A percentile compares a stretch with the other conserved stretches of the same genome.
Evolutionary conservation across 2,888 invertebrate genomes (phyloP).

Genomic region (Cryptocheilus praepositus): DNA sequence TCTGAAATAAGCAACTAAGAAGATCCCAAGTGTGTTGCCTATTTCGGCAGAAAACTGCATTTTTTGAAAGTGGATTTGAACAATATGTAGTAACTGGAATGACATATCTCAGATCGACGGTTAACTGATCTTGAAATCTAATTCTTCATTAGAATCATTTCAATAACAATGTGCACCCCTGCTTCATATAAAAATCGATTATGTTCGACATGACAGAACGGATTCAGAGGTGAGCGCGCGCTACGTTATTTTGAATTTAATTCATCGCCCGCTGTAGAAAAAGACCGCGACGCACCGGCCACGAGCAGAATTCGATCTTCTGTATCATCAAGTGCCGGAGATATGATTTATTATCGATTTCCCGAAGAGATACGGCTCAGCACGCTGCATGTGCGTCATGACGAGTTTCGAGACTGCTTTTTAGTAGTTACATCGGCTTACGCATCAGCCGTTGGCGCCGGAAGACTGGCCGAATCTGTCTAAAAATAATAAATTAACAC

Average conservation of each 20-base stretch:
- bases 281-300: constrained; percentile 9
- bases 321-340: constrained; percentile 24
- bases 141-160: neutral
- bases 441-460: too few species aligned
- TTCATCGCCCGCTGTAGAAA: too few species aligned
- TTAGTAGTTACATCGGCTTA: too few species aligned
- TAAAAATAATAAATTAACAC: too few species aligned
- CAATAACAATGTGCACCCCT: neutral
- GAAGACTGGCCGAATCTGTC: too few species aligned
- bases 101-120: too few species aligned
- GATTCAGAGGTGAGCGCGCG: neutral
- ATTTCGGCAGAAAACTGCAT: too few species aligned
- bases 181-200: neutral
- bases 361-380: constrained; percentile 32
- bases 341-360: constrained; percentile 52
- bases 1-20: too few species aligned
- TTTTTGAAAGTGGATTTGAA: too few species aligned
- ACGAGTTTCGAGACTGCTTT: neutral
- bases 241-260: neutral
- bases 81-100: too few species aligned
- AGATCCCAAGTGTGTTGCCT: too few species aligned
- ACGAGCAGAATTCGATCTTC: too few species aligned
- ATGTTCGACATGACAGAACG: constrained; percentile 44
- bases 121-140: neutral
- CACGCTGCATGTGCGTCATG: neutral